Percentiles rank a stretch among this genome's conserved stretches.
Evolutionary conservation across 2,797 vertebrate genomes (phyloP).

Genomic region (Chelon auratus): DNA sequence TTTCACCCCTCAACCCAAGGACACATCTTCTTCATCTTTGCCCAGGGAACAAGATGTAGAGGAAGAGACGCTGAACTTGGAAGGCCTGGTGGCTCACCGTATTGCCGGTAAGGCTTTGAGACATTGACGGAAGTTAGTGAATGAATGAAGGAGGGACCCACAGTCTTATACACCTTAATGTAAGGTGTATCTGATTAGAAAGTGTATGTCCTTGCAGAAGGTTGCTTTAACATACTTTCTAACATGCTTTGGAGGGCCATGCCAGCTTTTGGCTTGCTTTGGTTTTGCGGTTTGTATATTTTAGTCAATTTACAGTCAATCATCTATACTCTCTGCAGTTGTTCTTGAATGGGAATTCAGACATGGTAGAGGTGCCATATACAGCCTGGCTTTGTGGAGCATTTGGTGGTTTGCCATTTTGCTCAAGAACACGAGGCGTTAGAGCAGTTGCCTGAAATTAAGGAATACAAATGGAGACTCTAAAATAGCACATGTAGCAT

Average conservation of each 20-base stretch:
- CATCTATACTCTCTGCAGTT: background rate
- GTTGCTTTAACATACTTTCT: too few species aligned
- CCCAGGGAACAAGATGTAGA: slow-evolving; percentile 86
- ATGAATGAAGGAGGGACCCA: background rate
- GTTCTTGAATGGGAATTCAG: background rate
- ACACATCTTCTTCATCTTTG: slow-evolving; percentile 80
- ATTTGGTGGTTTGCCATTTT: background rate
- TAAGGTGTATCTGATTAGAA: too few species aligned
- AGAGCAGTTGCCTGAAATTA: too few species aligned
- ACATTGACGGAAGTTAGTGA: background rate
- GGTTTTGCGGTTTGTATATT: too few species aligned
- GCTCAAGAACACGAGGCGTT: too few species aligned
- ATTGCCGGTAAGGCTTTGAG: slow-evolving; percentile 90
- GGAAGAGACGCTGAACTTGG: slow-evolving; percentile 90
- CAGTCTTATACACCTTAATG: too few species aligned
- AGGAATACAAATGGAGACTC: too few species aligned
- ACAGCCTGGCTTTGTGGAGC: background rate
- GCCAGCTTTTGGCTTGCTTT: too few species aligned
- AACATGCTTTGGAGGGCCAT: background rate
- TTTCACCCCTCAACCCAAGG: slow-evolving; percentile 77
- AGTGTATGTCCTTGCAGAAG: too few species aligned
- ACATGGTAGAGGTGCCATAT: background rate
- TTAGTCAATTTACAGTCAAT: too few species aligned
- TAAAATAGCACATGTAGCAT: background rate
- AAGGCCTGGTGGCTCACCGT: slow-evolving; percentile 95